These are phyloP conservation scores for Sebastes fasciatus DNA, from an alignment of 2,113 vertebrate genomes.

Conservation along the genomic window DNA sequence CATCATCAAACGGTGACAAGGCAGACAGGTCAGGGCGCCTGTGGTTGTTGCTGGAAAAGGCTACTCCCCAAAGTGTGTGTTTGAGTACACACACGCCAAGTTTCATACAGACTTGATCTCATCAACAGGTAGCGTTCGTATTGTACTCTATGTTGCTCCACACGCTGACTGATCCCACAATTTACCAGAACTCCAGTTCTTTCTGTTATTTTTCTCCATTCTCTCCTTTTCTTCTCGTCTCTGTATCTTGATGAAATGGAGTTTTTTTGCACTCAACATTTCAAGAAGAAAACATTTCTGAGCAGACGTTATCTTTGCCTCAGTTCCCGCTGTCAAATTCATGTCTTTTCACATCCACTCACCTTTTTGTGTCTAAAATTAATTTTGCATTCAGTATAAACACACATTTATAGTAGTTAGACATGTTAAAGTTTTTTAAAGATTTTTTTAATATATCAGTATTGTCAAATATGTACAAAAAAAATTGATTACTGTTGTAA, in stretches of 20 bases:
- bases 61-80: slow-evolving; percentile 49
- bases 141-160: neutral
- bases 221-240: neutral
- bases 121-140: neutral
- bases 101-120: neutral
- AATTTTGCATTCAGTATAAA: neutral
- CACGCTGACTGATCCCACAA: neutral
- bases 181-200: neutral
- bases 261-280: too few relatives aligned
- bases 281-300: neutral
- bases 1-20: slow-evolving; percentile 77
- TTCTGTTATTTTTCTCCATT: neutral
- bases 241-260: too few relatives aligned
- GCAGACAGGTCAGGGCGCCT: slow-evolving; percentile 74
- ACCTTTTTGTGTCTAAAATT: neutral
- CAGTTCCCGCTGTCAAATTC: neutral
- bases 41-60: slow-evolving; percentile 67
- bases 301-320: neutral
- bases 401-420: too few relatives aligned
- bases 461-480: neutral
- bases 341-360: neutral
- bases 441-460: neutral
- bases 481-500: neutral
- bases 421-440: neutral
- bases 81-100: neutral